A percentile compares a stretch with the other conserved stretches of the same genome.
Conservation (phyloP, 2,888 invertebrate species). For the Pristionchus exspectatus region DNA sequence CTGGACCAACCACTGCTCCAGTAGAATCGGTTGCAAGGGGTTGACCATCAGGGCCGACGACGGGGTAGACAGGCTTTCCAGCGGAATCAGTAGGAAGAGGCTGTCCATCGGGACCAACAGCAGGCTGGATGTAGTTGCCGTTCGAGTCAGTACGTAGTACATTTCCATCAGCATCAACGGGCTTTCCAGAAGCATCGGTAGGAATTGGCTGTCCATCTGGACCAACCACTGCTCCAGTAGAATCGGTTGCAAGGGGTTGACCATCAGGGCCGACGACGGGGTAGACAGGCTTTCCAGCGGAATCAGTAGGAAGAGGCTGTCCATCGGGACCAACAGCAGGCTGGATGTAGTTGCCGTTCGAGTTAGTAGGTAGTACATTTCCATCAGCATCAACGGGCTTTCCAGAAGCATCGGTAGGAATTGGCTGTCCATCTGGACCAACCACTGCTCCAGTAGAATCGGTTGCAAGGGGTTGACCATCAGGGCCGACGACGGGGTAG, state of each 20-base stretch:
- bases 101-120: too few relatives aligned
- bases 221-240: too few relatives aligned
- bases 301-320: slow-evolving; percentile 65
- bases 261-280: too few relatives aligned
- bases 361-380: too few relatives aligned
- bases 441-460: slow-evolving; percentile 57
- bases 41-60: slow-evolving; percentile 58
- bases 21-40: slow-evolving; percentile 64
- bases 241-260: too few relatives aligned
- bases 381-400: too few relatives aligned
- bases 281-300: background rate
- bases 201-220: too few relatives aligned
- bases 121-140: too few relatives aligned
- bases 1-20: slow-evolving; percentile 54
- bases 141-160: too few relatives aligned
- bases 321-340: slow-evolving; percentile 59
- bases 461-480: slow-evolving; percentile 37
- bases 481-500: slow-evolving; percentile 58
- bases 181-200: too few relatives aligned
- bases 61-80: slow-evolving; percentile 59
- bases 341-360: too few relatives aligned
- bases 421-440: slow-evolving; percentile 55
- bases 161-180: too few relatives aligned
- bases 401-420: background rate
- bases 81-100: slow-evolving; percentile 57